These are phyloP conservation scores for Zootermopsis nevadensis DNA, from an alignment of 2,888 invertebrate species.

Conservation along the genomic window DNA sequence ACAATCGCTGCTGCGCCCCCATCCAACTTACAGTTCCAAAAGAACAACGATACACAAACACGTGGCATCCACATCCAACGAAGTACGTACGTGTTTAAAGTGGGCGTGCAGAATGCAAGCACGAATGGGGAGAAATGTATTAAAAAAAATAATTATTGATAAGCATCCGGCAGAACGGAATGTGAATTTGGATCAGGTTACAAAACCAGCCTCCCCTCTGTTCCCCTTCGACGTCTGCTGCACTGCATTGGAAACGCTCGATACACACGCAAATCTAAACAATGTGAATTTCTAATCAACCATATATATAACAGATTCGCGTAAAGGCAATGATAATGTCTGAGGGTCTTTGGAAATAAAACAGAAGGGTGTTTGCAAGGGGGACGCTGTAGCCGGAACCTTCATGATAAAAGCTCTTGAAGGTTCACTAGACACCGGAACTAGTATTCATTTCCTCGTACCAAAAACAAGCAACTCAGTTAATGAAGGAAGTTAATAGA, in stretches of 20 bases:
- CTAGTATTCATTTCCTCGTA: background rate
- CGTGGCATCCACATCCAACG: background rate
- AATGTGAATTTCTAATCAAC: slow-evolving; percentile 34
- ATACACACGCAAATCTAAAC: slow-evolving; percentile 27
- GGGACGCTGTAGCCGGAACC: background rate
- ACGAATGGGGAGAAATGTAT: background rate
- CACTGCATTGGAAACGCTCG: background rate
- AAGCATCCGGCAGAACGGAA: slow-evolving; percentile 9
- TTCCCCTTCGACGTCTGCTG: background rate
- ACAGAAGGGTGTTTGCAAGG: background rate
- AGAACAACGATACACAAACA: background rate
- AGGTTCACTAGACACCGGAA: background rate
- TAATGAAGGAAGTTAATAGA: background rate
- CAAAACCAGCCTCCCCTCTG: background rate
- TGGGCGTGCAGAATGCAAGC: background rate
- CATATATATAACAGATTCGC: slow-evolving; percentile 6
- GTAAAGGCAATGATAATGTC: background rate
- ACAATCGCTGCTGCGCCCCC: background rate
- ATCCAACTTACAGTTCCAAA: background rate
- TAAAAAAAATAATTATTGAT: slow-evolving; percentile 31
- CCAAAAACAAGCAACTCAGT: background rate
- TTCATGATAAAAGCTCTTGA: background rate
- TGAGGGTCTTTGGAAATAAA: too few species aligned
- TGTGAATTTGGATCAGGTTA: slow-evolving; percentile 6
- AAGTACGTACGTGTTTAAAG: background rate